A percentile compares a stretch with the other conserved stretches of the same genome.
Conservation (phyloP, 2,113 vertebrate genomes). For the Noctilio leporinus region DNA sequence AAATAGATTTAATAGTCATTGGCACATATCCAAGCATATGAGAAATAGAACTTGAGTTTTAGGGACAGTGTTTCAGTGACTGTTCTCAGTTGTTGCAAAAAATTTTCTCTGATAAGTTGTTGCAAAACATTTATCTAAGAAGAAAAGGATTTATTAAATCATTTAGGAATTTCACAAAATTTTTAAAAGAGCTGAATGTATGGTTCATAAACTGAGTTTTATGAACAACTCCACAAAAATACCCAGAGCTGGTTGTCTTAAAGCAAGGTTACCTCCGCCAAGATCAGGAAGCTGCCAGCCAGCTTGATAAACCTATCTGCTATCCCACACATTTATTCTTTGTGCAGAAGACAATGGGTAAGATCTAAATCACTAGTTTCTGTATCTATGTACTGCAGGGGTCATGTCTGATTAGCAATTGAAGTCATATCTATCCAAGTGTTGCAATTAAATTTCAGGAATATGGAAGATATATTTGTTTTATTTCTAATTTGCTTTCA, state of each 20-base stretch:
- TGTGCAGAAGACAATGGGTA: not conserved
- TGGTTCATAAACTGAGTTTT: not conserved
- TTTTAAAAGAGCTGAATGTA: not conserved
- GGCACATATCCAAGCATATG: not conserved
- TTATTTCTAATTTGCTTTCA: not conserved
- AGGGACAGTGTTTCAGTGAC: not conserved
- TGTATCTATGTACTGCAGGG: not conserved
- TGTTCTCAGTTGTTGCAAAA: not conserved
- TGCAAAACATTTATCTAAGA: not conserved
- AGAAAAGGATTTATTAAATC: not conserved
- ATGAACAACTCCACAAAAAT: not conserved
- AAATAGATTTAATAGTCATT: not conserved
- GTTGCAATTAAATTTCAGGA: not conserved
- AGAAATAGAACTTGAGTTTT: not conserved
- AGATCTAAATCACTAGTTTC: not conserved
- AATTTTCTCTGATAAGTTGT: too few species aligned
- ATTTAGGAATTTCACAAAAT: not conserved
- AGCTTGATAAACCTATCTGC: rapidly evolving
- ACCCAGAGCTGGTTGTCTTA: not conserved
- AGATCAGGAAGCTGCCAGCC: not conserved
- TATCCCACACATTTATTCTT: rapidly evolving
- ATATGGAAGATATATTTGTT: not conserved
- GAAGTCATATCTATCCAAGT: not conserved
- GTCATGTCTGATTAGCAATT: not conserved
- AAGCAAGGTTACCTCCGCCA: not conserved